Base-by-base conservation (phyloP, 2,888 invertebrate genomes). In the Diogma glabrata region DNA sequence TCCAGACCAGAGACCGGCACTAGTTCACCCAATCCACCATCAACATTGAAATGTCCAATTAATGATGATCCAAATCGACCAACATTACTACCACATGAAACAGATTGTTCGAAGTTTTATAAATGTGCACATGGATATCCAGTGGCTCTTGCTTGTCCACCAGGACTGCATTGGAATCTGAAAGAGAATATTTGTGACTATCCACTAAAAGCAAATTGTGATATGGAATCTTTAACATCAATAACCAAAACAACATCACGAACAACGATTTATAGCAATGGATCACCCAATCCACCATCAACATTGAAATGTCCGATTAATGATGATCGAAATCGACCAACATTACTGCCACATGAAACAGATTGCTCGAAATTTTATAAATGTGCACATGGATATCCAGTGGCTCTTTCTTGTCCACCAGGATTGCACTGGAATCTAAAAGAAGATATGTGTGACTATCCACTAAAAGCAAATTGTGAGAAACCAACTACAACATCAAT, bases 321-420 rank as follows among this genome's bases (percentile, higher is more conserved):
- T 22, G 45, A 45, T n/a, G 23, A 23, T 45, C 45, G 22, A 19
- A n/a, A 45, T 22, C 10, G 12, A 16, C 33, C 48, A 30, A 30
- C 30, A 14, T 22, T 7, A 22, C 23, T 48, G 14, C 47, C 51
- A 23, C 51, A 53, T 47, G 24, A 26, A 17, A 23, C 47, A 2
- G 30, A 53, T 45, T 54, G 54, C 24, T 22, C 30, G 8, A 50
- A 49, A 48, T 54, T 54, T 30, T 53, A 53, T 38, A 28, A 50
- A 17, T 54, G 54, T 24, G 38, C 43, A 24, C 40, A 50, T 17
- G 54, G 54, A 1, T 26, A 48, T 10, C 46, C 26, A 3, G 33
- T 38, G 26, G 47, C 30, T 14, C 30, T 46, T 9, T 17, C 33
- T 14, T 54, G 54, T 17, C 47, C 47, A 6, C 22, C 36, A 3